Evolutionary conservation across 1,140 invertebrate genomes (phyloP), one percentile per base, ranked within the genome.

Genomic region (Leptinotarsa undecemlineata): DNA sequence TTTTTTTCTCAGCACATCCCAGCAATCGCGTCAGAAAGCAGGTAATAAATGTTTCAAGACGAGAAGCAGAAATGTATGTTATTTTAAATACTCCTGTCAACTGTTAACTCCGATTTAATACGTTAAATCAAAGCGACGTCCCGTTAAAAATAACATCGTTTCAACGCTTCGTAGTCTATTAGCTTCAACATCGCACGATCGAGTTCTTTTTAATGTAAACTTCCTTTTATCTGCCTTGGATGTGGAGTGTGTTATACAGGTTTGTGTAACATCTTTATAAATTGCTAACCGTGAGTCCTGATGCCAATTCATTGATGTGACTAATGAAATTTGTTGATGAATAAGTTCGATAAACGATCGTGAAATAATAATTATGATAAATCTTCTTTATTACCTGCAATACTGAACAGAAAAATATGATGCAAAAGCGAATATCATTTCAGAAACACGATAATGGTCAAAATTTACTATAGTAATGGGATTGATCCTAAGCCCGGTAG

Each of bases 31-130:
- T 57, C 51, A 62, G 64, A 74, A 71, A 71, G 48, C 66, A 57
- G 66, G 74, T 48, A 72, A 77, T 78, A 78, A 79, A 76, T 60
- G 60, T 73, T 66, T 74, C 74, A 78, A 75, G 79, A 81, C 78
- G 75, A 79, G 78, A 81, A 81, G 75, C 79, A 81, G 79, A 81
- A 79, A 79, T 78, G 79, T 81, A 81, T 81, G 78, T 81, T 81
- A 77, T 81, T 81, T 81, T 81, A 81, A 81, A 81, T 77, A 77
- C 73, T 74, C 62, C 79, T 77, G 79, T 81, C 79, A 81, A 77
- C 79, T 81, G 75, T 78, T 68, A 76, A 78, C 75, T 75, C 68
- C 70, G 71, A 78, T 76, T 74, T 81, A 77, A 80, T 77, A 77
- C 74, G 73, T 76, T 79, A 79, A 81, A 81, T 79, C 76, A 78